These are phyloP conservation scores for Heliconius charithonia DNA, from an alignment of 2,888 invertebrate species.

Conservation along the genomic window DNA sequence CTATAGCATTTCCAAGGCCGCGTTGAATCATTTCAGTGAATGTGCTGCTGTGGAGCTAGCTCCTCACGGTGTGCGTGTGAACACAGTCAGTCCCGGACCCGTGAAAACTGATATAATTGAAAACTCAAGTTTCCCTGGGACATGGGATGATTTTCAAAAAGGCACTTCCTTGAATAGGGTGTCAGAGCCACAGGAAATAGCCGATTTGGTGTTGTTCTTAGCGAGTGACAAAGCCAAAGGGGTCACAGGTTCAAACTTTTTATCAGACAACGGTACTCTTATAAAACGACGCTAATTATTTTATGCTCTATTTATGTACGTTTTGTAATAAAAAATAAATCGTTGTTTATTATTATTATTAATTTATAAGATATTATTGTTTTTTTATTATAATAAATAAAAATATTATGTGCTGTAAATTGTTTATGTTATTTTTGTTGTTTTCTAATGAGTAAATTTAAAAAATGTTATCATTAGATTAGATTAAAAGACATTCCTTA, in stretches of 20 bases:
- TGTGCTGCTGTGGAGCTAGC: conserved; percentile 87
- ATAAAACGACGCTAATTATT: conserved; percentile 42
- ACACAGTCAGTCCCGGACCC: conserved; percentile 89
- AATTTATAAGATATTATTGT: not conserved
- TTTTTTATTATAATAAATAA: not conserved
- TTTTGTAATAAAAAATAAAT: not conserved
- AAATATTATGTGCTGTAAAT: not conserved
- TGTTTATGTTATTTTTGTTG: too few relatives aligned
- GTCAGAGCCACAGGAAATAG: conserved; percentile 53
- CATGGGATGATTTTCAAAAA: conserved; percentile 50
- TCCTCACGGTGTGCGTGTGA: conserved; percentile 84
- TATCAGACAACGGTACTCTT: conserved; percentile 39
- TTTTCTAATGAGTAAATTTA: too few relatives aligned
- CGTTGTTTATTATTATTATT: not conserved
- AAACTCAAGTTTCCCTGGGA: not conserved
- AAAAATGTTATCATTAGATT: too few relatives aligned
- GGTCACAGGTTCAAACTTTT: conserved; percentile 49
- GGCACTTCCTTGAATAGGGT: conserved; percentile 52
- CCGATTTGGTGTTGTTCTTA: conserved; percentile 49
- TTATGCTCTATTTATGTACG: too few relatives aligned
- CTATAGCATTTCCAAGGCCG: conserved; percentile 89
- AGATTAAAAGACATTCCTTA: too few relatives aligned
- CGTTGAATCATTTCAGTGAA: conserved; percentile 88
- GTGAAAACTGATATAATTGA: conserved; percentile 66
- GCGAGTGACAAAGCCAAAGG: conserved; percentile 51